Conservation (phyloP, 2,797 vertebrate genomes). For the Cirrhinus molitorella region DNA sequence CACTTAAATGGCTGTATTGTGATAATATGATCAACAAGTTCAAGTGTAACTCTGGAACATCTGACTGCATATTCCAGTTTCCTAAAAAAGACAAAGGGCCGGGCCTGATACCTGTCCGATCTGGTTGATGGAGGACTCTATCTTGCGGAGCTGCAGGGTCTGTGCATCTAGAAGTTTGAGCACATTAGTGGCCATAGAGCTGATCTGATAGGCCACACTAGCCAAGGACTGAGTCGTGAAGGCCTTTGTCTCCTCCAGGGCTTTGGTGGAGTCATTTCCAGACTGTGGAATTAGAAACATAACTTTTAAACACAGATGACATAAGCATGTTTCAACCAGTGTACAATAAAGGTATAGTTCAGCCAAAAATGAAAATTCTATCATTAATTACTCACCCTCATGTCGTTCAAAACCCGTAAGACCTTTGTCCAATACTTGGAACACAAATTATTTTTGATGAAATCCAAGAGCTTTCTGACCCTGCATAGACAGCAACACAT, state of each 20-base stretch:
- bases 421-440: no score
- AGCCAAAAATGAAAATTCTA: no score
- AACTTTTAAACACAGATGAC: not conserved
- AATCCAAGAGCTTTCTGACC: no score
- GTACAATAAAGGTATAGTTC: not conserved
- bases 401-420: no score
- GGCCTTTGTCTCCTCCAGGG: slow-evolving; percentile 89
- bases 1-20: no score
- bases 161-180: slow-evolving; percentile 87
- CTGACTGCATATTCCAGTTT: not conserved
- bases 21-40: not conserved
- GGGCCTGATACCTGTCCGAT: slow-evolving; percentile 84
- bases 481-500: no score
- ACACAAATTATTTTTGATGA: no score
- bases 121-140: slow-evolving; percentile 83
- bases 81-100: no score
- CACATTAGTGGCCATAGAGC: slow-evolving; percentile 80
- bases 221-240: slow-evolving; percentile 90
- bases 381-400: no score
- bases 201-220: slow-evolving; percentile 89
- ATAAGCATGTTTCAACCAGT: not conserved
- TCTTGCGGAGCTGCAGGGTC: slow-evolving; percentile 75
- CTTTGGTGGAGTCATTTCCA: slow-evolving; percentile 78
- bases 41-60: not conserved
- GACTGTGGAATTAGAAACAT: slow-evolving; percentile 42